Percentiles rank a stretch among this genome's conserved stretches.
Evolutionary conservation across 2,113 vertebrate genomes (phyloP).

Genomic region (Edolisoma coerulescens): DNA sequence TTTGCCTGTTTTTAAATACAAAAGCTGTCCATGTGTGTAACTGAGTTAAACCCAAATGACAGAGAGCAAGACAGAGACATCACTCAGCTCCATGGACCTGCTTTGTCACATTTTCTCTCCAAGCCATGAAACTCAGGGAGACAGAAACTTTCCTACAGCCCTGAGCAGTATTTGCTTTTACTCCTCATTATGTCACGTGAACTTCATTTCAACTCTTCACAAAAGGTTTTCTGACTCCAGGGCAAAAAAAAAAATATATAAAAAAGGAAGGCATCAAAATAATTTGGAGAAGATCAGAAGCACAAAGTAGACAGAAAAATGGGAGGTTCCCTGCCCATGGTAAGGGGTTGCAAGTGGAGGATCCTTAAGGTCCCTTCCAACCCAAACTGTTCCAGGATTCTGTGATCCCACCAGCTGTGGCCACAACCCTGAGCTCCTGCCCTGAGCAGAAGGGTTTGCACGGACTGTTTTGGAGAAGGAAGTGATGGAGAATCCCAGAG

Average conservation of each 20-base stretch:
- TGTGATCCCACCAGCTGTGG: background rate
- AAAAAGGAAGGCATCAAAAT: background rate
- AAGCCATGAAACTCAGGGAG: background rate
- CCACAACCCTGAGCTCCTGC: background rate
- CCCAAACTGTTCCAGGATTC: background rate
- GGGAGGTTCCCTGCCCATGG: background rate
- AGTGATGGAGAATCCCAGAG: background rate
- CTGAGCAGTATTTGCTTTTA: background rate
- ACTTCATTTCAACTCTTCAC: background rate
- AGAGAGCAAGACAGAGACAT: background rate
- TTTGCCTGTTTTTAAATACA: background rate
- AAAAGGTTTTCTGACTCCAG: background rate
- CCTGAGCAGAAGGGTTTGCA: background rate
- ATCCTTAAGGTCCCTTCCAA: background rate
- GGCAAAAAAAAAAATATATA: background rate
- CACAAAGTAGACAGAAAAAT: background rate
- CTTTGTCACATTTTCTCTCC: background rate
- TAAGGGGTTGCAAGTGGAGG: background rate
- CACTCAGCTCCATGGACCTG: background rate
- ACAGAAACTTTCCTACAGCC: background rate
- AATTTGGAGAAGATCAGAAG: background rate
- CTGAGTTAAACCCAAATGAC: background rate
- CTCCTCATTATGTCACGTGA: background rate
- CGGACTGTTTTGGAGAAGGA: accelerated
- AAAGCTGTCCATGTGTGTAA: background rate